A percentile compares a stretch with the other conserved stretches of the same genome.
These are phyloP conservation scores for Drosophila pseudoobscura DNA, from an alignment of 1,140 invertebrate species.

Conservation along the genomic window DNA sequence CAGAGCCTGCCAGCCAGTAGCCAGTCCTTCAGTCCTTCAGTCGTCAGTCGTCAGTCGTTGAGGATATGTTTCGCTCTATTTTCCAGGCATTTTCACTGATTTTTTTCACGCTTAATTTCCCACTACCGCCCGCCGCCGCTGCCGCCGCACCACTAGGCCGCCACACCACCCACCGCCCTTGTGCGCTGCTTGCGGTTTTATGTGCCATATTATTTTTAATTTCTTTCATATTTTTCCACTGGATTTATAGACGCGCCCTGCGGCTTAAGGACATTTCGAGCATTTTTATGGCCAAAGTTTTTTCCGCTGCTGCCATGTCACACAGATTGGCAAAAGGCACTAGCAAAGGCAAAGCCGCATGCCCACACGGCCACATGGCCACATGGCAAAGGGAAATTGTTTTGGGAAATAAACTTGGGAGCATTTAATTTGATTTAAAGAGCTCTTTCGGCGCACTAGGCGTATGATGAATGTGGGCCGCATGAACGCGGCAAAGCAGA, in stretches of 20 bases:
- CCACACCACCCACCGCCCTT: too few relatives aligned
- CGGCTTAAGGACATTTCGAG: slow-evolving; percentile 20
- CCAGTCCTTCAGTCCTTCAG: slow-evolving; percentile 10
- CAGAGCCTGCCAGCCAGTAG: slow-evolving; percentile 23
- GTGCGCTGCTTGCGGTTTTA: slow-evolving; percentile 39
- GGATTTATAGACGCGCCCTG: slow-evolving; percentile 10
- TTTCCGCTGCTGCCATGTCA: neutral
- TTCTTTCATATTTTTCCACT: slow-evolving; percentile 42
- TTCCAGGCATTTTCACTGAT: slow-evolving; percentile 73
- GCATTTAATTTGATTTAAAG: slow-evolving; percentile 74
- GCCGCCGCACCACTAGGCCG: too few relatives aligned
- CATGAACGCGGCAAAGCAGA: slow-evolving; percentile 8
- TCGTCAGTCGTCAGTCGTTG: neutral
- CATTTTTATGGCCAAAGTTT: slow-evolving; percentile 53
- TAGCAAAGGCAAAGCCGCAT: too few relatives aligned
- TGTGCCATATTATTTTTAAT: slow-evolving; percentile 62
- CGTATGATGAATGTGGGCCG: slow-evolving; percentile 51
- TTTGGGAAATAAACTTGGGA: slow-evolving; percentile 45
- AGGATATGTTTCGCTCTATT: slow-evolving; percentile 36
- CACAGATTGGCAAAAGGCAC: neutral
- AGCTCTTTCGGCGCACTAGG: slow-evolving; percentile 30
- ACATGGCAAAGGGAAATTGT: slow-evolving; percentile 35
- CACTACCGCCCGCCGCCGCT: slow-evolving; percentile 10
- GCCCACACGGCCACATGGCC: too few relatives aligned
- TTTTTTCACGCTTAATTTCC: slow-evolving; percentile 74